Evolutionary conservation across 2,113 vertebrate genomes (phyloP), one percentile per base, ranked within the genome.

Genomic region (Microcebus lehilahytsara): DNA sequence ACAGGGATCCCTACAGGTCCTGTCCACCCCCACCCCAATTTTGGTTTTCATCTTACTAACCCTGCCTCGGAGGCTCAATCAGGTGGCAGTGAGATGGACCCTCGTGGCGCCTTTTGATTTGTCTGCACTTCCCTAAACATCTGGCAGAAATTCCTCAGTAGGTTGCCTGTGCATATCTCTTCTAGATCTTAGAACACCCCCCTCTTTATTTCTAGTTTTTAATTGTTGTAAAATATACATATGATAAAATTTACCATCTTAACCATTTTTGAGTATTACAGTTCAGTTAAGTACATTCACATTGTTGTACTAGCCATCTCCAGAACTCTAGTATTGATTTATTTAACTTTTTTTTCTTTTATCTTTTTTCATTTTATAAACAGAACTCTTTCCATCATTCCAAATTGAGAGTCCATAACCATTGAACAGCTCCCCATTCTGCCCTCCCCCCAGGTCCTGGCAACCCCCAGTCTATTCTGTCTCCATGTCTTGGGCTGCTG

Each of bases 351-450:
- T 27, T 62, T 62, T 64, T 64, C 10, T 64, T 64, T 64, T 64
- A 11, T 30, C 25, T 64, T 64, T 27, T 64, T 27, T 64, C 25
- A 3, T 64, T 11, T 64, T 30, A 12, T 27, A 64, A 30, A 64
- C 20, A 60, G 75, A 94, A 69, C 27, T 49, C 40, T 80, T 60
- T 81, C 88, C 34, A 32, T 62, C 40, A 13, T 60, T 51, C 46
- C 11, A 72, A 49, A 89, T n/a, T 20, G 20, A 75, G 51, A 79
- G 62, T 78, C 42, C 2, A 2, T 22, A 1, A 34, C 37, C 58
- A 27, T 49, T 60, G 34, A 16, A 37, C 46, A 27, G 0, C 34
- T 53, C 34, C 16, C 4, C 8, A 4, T n/a, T 0, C 1, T 23
- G 40, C 19, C 7, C 5, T 42, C 7, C 51, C 40, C 9, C 14